phyloP scores from a whole-genome alignment of 2,113 vertebrate genomes.

The Aptenodytes forsteri region DNA sequence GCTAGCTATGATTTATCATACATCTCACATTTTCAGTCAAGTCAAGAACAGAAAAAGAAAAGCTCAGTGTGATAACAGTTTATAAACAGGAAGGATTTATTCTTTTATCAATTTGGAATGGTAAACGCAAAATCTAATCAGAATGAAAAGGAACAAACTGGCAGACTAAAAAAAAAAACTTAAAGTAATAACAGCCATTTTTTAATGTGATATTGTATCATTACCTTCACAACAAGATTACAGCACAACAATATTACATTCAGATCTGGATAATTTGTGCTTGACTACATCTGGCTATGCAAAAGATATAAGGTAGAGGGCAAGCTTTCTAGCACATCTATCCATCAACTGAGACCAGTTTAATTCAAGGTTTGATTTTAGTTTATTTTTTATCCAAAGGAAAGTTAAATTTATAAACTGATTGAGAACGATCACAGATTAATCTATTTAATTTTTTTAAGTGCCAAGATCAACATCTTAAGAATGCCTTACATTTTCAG shows the following conservation, averaged over 20 bases:
- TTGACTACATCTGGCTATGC: neutral
- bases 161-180: constrained; percentile 52
- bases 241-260: constrained; percentile 51
- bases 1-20: neutral
- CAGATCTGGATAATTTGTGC: constrained; percentile 36
- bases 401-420: constrained; percentile 9
- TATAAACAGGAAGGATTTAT: constrained; percentile 36
- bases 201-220: constrained; percentile 62
- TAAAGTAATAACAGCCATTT: constrained; percentile 53
- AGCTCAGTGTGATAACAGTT: neutral
- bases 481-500: neutral
- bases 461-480: neutral
- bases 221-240: constrained; percentile 68
- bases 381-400: neutral
- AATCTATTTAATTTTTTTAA: neutral
- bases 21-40: neutral
- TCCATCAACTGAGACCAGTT: neutral
- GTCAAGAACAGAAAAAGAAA: constrained; percentile 12
- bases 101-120: constrained; percentile 40
- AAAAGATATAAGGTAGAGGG: neutral
- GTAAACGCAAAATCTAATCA: constrained; percentile 67
- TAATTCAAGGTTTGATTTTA: neutral
- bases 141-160: constrained; percentile 45
- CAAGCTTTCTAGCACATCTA: neutral
- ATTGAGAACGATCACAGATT: neutral